phyloP scores from a whole-genome alignment of 2,888 invertebrate genomes.

The Dolichopus griseipennis region DNA sequence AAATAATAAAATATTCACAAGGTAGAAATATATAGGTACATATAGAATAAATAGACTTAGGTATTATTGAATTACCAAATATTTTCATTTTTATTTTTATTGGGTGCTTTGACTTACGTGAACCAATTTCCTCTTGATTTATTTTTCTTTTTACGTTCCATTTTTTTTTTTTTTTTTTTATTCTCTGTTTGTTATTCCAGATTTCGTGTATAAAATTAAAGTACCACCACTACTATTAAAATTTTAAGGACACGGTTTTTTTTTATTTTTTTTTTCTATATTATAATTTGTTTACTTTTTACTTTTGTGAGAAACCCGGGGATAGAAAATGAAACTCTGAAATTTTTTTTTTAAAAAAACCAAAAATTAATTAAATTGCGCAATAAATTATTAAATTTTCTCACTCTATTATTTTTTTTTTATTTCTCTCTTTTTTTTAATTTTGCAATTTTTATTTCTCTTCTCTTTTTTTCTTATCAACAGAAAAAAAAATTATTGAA shows the following conservation, averaged over 20 bases:
- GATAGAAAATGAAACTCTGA: too few species aligned
- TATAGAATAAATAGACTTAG: too few species aligned
- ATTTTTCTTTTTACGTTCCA: neutral
- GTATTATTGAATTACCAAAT: too few species aligned
- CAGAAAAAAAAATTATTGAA: neutral
- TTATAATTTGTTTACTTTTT: neutral
- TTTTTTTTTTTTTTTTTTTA: neutral
- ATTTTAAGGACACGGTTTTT: neutral
- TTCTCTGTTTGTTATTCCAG: too few species aligned
- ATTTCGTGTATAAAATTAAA: too few species aligned
- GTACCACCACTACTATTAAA: neutral
- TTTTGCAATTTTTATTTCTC: neutral
- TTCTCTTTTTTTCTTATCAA: too few species aligned
- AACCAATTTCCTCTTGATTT: slow-evolving; percentile 13
- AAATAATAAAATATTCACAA: too few species aligned
- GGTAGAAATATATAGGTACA: too few species aligned
- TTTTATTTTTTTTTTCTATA: neutral
- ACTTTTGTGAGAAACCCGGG: too few species aligned
- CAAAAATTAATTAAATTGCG: neutral
- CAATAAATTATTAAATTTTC: slow-evolving; percentile 3
- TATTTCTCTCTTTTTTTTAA: neutral
- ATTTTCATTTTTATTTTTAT: neutral
- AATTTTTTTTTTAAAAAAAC: too few species aligned
- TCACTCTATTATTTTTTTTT: neutral
- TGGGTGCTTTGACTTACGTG: slow-evolving; percentile 11